Conservation (phyloP, 2,888 invertebrate species). For the Calliphora vomitoria region DNA sequence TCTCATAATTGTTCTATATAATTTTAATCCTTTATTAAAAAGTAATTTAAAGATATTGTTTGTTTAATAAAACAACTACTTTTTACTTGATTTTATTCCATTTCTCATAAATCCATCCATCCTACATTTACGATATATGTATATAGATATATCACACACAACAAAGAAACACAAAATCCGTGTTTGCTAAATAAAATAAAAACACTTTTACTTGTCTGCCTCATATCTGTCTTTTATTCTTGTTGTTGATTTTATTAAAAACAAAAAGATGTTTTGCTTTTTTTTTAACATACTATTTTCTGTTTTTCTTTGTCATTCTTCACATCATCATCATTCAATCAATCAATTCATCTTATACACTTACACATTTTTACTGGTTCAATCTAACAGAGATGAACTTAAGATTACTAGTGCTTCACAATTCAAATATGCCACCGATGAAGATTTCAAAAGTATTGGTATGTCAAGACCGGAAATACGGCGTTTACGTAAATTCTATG, state of each 20-base stretch:
- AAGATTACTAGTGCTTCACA: slow-evolving; percentile 95
- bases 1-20: too few species aligned
- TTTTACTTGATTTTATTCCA: neutral
- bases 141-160: neutral
- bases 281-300: neutral
- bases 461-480: slow-evolving; percentile 98
- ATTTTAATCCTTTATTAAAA: slow-evolving; percentile 28
- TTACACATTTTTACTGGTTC: neutral
- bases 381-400: slow-evolving; percentile 89
- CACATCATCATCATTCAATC: slow-evolving; percentile 35
- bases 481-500: slow-evolving; percentile 95
- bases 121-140: slow-evolving; percentile 36
- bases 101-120: slow-evolving; percentile 17
- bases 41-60: slow-evolving; percentile 15
- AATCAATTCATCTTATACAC: slow-evolving; percentile 2
- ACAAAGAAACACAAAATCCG: slow-evolving; percentile 43
- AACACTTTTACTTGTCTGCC: slow-evolving; percentile 28
- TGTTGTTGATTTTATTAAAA: slow-evolving; percentile 36
- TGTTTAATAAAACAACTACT: slow-evolving; percentile 37
- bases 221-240: neutral
- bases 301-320: slow-evolving; percentile 1
- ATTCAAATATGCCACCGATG: slow-evolving; percentile 96
- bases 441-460: slow-evolving; percentile 95
- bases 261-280: slow-evolving; percentile 33
- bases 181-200: slow-evolving; percentile 36